These are phyloP conservation scores for Halesus radiatus DNA, from an alignment of 1,140 invertebrate genomes.

Conservation along the genomic window DNA sequence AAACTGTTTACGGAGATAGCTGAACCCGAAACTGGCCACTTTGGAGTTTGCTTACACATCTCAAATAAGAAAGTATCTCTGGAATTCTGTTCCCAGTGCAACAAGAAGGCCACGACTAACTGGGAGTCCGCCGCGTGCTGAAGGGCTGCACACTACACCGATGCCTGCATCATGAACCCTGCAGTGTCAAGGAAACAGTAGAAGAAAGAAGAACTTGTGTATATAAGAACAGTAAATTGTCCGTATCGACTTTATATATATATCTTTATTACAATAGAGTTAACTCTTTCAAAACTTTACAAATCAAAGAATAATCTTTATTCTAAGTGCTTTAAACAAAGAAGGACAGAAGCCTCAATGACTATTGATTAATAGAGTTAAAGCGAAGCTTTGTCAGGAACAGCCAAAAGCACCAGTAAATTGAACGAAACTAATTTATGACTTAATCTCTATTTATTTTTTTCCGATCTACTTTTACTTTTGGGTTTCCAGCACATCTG, in stretches of 20 bases:
- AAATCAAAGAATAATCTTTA: neutral
- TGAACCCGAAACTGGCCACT: slow-evolving; percentile 45
- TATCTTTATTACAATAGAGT: slow-evolving; percentile 7
- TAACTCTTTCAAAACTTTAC: neutral
- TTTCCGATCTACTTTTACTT: neutral
- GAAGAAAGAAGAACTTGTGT: slow-evolving; percentile 19
- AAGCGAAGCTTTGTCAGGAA: neutral
- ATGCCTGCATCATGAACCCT: neutral
- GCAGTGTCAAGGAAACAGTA: neutral
- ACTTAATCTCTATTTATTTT: neutral
- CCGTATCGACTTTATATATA: slow-evolving; percentile 41
- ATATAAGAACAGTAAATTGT: slow-evolving; percentile 41
- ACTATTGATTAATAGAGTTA: too few species aligned
- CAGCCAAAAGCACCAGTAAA: neutral
- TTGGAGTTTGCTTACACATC: slow-evolving; percentile 71
- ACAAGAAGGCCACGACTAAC: slow-evolving; percentile 58
- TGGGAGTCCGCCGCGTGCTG: slow-evolving; percentile 30
- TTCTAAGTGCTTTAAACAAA: too few species aligned
- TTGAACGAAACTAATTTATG: neutral
- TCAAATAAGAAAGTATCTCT: slow-evolving; percentile 70
- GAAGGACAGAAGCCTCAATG: too few species aligned
- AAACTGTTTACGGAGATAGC: neutral
- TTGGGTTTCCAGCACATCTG: neutral
- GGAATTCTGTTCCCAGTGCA: slow-evolving; percentile 71
- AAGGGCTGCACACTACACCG: neutral